Evolutionary conservation across 2,888 invertebrate species (phyloP), one percentile per base, ranked within the genome.

Genomic region (Chelonus formosanus): DNA sequence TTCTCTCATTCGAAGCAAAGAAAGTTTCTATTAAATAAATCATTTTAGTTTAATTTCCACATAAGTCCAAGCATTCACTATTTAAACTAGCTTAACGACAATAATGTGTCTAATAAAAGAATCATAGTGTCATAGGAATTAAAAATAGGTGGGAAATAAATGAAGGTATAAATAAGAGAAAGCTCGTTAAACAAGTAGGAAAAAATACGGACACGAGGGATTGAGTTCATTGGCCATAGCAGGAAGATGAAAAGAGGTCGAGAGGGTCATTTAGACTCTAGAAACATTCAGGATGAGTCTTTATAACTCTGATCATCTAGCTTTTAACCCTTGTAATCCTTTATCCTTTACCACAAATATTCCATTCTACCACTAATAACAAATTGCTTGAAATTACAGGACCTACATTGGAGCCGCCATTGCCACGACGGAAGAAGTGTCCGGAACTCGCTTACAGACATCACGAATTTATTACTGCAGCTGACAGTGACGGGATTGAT

Each of bases 341-440:
- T n/a, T 47, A 20, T 60, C 20, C 36, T 50, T 35, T 57, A 7
- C 7, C 43, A 52, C 8, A 32, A 34, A 3, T 5, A 32, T 8
- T 20, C 32, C 54, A n/a, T 55, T 36, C 45, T 36, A 62, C 54
- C 48, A 44, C 45, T 62, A 40, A 65, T 47, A 52, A 52, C 48
- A 35, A 69, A 67, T 68, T 57, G 63, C 62, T 71, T 75, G 71
- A 68, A 67, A 70, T 82, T 82, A 61, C 81, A 84, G 84, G 84
- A 70, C 80, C 87, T 73, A 88, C 88, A 66, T 89, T 92, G 87
- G 94, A 94, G 85, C 94, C 94, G 75, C 92, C 93, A 71, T 89
- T 94, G 86, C 94, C 94, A 73, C 89, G 94, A 74, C 90, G 94
- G 84, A 94, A 94, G 89, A 94, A 94, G 87, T 93, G 93, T 84